Conservation (phyloP, 2,888 invertebrate species). For the Macrophya annulata region DNA sequence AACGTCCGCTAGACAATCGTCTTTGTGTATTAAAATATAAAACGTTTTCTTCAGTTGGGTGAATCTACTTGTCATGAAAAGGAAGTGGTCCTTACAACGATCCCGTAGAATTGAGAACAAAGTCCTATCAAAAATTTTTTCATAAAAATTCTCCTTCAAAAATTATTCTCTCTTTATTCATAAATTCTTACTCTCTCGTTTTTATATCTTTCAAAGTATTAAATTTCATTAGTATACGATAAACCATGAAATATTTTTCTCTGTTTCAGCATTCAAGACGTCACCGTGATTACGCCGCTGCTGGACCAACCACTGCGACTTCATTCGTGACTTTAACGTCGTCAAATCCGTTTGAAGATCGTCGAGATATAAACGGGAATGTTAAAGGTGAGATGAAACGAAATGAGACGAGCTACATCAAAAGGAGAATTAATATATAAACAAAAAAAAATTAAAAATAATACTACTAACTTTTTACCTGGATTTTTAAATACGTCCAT, state of each 20-base stretch:
- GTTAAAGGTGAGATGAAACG: conserved; percentile 37
- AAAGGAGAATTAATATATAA: not conserved
- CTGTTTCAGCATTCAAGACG: conserved; percentile 73
- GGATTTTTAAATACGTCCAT: not conserved
- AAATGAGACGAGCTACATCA: not conserved
- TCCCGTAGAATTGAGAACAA: no score
- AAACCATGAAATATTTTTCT: conserved; percentile 58
- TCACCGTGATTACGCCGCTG: conserved; percentile 60
- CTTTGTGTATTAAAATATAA: not conserved
- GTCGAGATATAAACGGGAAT: not conserved
- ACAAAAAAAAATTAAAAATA: no score
- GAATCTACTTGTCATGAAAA: not conserved
- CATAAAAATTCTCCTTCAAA: no score
- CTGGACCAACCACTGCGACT: not conserved
- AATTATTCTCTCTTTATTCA: no score
- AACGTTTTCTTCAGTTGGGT: not conserved
- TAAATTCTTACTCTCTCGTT: no score
- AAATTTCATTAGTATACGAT: no score
- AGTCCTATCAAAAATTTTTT: no score
- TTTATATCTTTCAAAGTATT: no score
- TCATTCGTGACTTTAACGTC: conserved; percentile 28
- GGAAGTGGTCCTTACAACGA: no score
- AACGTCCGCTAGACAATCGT: not conserved
- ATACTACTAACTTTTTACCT: no score
- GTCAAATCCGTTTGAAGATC: conserved; percentile 54